Conservation (phyloP, 2,113 vertebrate genomes). For the Nannospalax galili region DNA sequence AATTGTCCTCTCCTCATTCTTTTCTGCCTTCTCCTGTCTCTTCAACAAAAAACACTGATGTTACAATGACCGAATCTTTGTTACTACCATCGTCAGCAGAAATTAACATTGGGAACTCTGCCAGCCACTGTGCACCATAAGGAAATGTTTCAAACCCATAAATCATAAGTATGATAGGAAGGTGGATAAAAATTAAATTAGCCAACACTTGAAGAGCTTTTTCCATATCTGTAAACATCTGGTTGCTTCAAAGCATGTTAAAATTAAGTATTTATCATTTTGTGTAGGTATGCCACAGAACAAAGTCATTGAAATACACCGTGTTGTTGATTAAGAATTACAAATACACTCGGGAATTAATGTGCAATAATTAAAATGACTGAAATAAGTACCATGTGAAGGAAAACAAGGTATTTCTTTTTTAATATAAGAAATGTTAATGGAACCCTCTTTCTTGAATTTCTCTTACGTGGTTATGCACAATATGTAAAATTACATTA, state of each 20-base stretch:
- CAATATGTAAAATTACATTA: neutral
- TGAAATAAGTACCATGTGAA: constrained; percentile 27
- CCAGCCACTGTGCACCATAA: neutral
- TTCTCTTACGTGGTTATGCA: neutral
- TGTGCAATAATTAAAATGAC: constrained; percentile 26
- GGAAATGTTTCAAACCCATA: constrained; percentile 12
- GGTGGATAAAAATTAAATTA: constrained; percentile 47
- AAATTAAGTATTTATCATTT: constrained; percentile 31
- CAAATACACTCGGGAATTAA: constrained; percentile 26
- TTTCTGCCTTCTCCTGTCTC: neutral
- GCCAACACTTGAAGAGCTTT: constrained; percentile 8
- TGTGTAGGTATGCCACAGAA: neutral
- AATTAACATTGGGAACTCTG: neutral
- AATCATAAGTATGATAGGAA: neutral
- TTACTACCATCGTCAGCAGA: neutral
- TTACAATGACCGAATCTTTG: neutral
- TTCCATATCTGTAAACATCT: constrained; percentile 11
- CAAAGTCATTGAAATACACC: neutral
- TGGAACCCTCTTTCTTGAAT: neutral
- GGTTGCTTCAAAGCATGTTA: constrained; percentile 45
- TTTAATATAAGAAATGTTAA: neutral
- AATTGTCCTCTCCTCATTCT: neutral
- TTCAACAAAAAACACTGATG: neutral
- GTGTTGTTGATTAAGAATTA: neutral
- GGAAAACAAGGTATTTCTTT: constrained; percentile 33